Evolutionary conservation across 2,888 invertebrate species (phyloP).

Genomic region (Hypomecis atomaria): DNA sequence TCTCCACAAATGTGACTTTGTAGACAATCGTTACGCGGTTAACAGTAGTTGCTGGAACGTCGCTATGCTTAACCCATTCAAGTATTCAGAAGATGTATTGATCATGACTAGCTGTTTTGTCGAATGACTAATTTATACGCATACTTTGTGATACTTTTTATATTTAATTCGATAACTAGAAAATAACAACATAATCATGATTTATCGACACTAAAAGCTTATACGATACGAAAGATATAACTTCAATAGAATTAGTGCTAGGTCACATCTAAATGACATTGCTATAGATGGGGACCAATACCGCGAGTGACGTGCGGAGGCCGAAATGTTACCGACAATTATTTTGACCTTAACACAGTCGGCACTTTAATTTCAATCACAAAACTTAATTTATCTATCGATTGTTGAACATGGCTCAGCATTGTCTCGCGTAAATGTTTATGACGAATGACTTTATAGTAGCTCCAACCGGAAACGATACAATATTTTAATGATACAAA

Average conservation of each 20-base stretch:
- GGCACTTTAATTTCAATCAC: conserved; percentile 58
- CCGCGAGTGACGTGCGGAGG: conserved; percentile 63
- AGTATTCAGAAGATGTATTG: conserved; percentile 24
- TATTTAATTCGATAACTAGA: neutral
- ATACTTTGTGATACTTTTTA: neutral
- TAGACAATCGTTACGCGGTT: conserved; percentile 16
- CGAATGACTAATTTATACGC: conserved; percentile 2
- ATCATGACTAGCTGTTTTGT: conserved; percentile 1
- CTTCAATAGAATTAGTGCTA: conserved; percentile 28
- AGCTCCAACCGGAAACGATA: conserved; percentile 23
- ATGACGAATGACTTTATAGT: conserved; percentile 16
- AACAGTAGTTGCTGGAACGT: conserved; percentile 17
- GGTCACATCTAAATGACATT: conserved; percentile 54
- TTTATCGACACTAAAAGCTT: conserved; percentile 1
- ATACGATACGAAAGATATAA: conserved; percentile 14
- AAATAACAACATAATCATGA: conserved; percentile 2
- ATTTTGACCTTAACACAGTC: conserved; percentile 58
- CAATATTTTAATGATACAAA: conserved; percentile 18
- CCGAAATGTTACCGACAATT: conserved; percentile 52
- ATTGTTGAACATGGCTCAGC: conserved; percentile 36
- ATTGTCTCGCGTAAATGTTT: conserved; percentile 13
- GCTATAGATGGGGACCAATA: conserved; percentile 51
- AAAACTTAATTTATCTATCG: conserved; percentile 54
- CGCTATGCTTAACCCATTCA: conserved; percentile 16
- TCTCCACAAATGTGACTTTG: conserved; percentile 25